Percentiles rank a stretch among this genome's conserved stretches.
Conservation (phyloP, 2,888 invertebrate genomes). For the Heteromyza rotundicornis region DNA sequence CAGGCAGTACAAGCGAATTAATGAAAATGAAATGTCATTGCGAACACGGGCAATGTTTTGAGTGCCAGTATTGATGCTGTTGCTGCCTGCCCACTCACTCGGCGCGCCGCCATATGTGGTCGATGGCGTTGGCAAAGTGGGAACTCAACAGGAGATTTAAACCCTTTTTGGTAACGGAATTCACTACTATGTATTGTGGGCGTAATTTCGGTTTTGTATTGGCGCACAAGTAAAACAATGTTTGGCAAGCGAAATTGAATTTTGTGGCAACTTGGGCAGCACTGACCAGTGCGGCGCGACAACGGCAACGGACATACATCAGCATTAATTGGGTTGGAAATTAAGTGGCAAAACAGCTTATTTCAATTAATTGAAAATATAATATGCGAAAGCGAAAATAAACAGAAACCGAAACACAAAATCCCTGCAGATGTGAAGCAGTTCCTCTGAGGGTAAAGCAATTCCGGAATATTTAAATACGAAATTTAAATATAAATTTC, state of each 20-base stretch:
- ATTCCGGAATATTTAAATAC: no score
- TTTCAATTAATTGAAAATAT: no score
- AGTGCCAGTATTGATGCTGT: neutral
- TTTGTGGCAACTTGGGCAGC: neutral
- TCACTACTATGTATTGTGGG: no score
- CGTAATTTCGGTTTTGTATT: neutral
- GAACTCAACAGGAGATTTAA: neutral
- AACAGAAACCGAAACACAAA: no score
- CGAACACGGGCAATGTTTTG: neutral
- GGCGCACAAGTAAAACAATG: neutral
- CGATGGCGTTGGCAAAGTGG: neutral
- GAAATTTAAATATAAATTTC: no score
- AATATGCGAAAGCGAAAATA: no score
- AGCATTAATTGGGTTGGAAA: neutral
- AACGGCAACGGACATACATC: no score
- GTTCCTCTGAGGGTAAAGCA: no score
- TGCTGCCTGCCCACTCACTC: neutral
- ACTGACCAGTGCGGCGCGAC: neutral
- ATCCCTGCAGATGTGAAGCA: no score
- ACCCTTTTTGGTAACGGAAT: neutral
- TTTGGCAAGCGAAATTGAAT: neutral
- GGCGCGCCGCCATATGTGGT: neutral
- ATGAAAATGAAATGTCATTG: slow-evolving; percentile 1
- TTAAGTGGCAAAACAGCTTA: no score
- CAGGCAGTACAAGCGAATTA: neutral